Conservation (phyloP, 2,113 vertebrate species). For the Xenus cinereus region DNA sequence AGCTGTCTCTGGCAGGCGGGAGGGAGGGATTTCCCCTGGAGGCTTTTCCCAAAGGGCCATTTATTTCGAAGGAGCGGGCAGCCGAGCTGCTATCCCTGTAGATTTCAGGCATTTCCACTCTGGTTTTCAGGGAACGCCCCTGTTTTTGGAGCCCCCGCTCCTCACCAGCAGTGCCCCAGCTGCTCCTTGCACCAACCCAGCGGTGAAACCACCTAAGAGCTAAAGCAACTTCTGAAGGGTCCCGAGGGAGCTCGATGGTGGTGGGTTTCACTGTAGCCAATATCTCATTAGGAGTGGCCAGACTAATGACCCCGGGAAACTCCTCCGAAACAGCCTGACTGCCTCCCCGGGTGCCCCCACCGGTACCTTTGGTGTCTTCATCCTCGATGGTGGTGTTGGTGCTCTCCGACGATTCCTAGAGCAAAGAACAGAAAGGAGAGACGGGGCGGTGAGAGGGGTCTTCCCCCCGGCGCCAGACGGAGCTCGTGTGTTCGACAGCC, state of each 20-base stretch:
- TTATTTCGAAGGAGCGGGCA: not conserved
- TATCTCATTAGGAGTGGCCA: not conserved
- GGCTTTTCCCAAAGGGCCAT: not conserved
- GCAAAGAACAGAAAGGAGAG: slow-evolving; percentile 68
- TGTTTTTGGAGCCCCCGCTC: not conserved
- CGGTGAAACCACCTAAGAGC: not conserved
- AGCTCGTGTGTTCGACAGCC: slow-evolving; percentile 14
- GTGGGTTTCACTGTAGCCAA: not conserved
- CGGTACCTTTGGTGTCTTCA: slow-evolving; percentile 93
- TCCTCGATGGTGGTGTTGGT: slow-evolving; percentile 98
- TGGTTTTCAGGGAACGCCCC: not conserved
- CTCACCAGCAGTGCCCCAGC: not conserved
- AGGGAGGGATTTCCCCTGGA: slow-evolving; percentile 20
- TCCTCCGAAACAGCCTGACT: not conserved
- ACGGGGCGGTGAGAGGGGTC: slow-evolving; percentile 34
- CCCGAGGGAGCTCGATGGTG: accelerated
- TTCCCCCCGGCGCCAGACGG: not conserved
- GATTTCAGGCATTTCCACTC: not conserved
- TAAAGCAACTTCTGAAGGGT: not conserved
- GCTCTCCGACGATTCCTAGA: slow-evolving; percentile 97
- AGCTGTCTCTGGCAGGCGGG: not conserved
- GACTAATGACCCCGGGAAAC: not conserved
- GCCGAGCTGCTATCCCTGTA: not conserved
- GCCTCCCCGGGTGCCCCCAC: not conserved
- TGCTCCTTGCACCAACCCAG: not conserved